A percentile compares a stretch with the other conserved stretches of the same genome.
Conservation (phyloP, 1,140 invertebrate genomes). For the Drosophila sechellia region DNA sequence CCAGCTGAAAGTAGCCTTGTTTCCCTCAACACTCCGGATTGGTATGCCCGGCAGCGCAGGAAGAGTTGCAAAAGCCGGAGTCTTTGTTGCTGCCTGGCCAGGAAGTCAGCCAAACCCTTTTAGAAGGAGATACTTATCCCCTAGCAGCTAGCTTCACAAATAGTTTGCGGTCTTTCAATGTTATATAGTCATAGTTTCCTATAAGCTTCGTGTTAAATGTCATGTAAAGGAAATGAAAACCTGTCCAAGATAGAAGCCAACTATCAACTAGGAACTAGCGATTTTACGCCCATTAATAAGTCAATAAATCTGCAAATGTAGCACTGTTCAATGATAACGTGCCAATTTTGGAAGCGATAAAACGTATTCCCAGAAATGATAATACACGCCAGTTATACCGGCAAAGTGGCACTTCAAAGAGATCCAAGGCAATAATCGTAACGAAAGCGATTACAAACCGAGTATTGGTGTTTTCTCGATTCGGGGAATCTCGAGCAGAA, state of each 20-base stretch:
- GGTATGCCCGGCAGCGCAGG: slow-evolving; percentile 63
- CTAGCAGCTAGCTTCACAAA: too few species aligned
- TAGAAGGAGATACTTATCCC: neutral
- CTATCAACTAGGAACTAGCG: slow-evolving; percentile 12
- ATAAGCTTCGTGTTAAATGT: neutral
- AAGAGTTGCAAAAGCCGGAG: slow-evolving; percentile 65
- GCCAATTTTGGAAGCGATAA: slow-evolving; percentile 18
- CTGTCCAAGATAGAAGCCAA: slow-evolving; percentile 9
- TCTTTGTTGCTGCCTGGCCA: slow-evolving; percentile 59
- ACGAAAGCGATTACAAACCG: slow-evolving; percentile 18
- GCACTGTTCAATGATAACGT: slow-evolving; percentile 14
- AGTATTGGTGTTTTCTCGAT: neutral
- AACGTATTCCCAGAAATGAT: slow-evolving; percentile 38
- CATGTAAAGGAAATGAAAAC: slow-evolving; percentile 21
- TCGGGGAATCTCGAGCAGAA: slow-evolving; percentile 9
- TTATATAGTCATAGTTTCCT: too few species aligned
- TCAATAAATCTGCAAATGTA: slow-evolving; percentile 6
- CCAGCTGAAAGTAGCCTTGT: slow-evolving; percentile 48
- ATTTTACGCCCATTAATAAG: slow-evolving; percentile 16
- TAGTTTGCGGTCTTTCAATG: too few species aligned
- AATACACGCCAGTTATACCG: slow-evolving; percentile 4
- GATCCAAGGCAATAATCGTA: slow-evolving; percentile 13
- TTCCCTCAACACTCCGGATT: slow-evolving; percentile 52
- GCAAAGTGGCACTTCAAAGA: slow-evolving; percentile 20
- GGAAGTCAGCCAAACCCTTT: slow-evolving; percentile 34